Conservation (phyloP, 2,113 vertebrate genomes). For the Montifringilla adamsi region DNA sequence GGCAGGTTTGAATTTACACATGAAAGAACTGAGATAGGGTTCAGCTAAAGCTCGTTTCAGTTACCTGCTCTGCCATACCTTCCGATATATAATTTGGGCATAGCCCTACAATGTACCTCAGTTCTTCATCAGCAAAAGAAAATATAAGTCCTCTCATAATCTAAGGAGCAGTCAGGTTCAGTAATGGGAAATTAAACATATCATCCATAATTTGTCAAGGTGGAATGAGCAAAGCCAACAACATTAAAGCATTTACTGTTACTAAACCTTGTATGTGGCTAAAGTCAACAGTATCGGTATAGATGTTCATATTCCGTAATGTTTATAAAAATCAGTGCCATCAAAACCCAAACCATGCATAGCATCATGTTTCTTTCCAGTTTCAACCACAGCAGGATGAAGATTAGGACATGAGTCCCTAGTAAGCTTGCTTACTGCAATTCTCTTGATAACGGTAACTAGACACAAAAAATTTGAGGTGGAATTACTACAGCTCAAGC, state of each 20-base stretch:
- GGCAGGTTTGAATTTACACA: background rate
- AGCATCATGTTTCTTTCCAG: conserved; percentile 4
- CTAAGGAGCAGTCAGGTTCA: conserved; percentile 46
- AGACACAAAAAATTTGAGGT: background rate
- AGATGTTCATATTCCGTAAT: conserved; percentile 47
- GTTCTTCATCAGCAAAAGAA: conserved; percentile 55
- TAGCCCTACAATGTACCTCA: conserved; percentile 42
- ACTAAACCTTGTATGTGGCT: conserved; percentile 20
- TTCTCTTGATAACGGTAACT: background rate
- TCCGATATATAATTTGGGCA: background rate
- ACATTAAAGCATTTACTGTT: conserved; percentile 44
- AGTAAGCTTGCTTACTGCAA: background rate
- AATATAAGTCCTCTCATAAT: conserved; percentile 19
- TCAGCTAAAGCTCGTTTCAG: background rate
- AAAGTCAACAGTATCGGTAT: conserved; percentile 48
- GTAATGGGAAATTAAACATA: conserved; percentile 64
- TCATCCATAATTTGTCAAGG: conserved; percentile 65
- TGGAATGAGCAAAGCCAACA: conserved; percentile 60
- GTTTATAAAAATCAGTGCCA: conserved; percentile 48
- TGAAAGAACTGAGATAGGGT: background rate
- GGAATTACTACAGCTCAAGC: background rate
- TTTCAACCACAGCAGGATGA: conserved; percentile 21
- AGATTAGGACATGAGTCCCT: background rate
- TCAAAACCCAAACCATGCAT: background rate
- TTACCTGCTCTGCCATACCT: conserved; percentile 22